These are phyloP conservation scores for Hirtodrosophila alboralis DNA, from an alignment of 2,888 invertebrate genomes.

Conservation along the genomic window DNA sequence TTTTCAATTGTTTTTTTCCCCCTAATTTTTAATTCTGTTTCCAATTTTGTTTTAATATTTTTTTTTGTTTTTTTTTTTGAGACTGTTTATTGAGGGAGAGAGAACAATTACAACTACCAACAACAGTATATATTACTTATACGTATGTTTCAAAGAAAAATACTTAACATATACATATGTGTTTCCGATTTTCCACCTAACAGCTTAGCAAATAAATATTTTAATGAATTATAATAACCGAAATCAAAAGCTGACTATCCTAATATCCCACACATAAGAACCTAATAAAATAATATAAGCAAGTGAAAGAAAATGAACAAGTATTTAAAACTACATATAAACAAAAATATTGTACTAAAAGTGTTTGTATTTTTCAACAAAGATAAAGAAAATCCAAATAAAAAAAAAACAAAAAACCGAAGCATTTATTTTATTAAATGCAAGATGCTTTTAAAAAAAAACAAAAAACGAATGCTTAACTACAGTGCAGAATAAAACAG, in stretches of 20 bases:
- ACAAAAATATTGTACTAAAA: constrained; percentile 14
- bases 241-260: constrained; percentile 26
- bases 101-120: constrained; percentile 36
- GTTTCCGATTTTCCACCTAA: constrained; percentile 78
- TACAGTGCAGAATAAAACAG: constrained; percentile 1
- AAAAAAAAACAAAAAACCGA: constrained; percentile 18
- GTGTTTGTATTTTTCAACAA: constrained; percentile 32
- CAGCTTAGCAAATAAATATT: constrained; percentile 66
- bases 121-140: constrained; percentile 29
- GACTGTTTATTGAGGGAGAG: constrained; percentile 3
- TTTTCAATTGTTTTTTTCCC: constrained; percentile 1
- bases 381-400: constrained; percentile 16
- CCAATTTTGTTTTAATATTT: neutral
- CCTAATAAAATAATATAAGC: constrained; percentile 9
- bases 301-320: neutral
- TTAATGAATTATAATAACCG: constrained; percentile 23
- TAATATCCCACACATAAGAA: constrained; percentile 9
- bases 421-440: constrained; percentile 58
- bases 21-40: too few relatives aligned
- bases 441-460: constrained; percentile 16
- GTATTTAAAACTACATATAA: constrained; percentile 21
- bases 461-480: too few relatives aligned
- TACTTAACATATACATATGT: constrained; percentile 64
- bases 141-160: constrained; percentile 55
- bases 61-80: constrained; percentile 1